A percentile compares a stretch with the other conserved stretches of the same genome.
Evolutionary conservation across 2,888 invertebrate species (phyloP).

Genomic region (Caradrina kadenii): DNA sequence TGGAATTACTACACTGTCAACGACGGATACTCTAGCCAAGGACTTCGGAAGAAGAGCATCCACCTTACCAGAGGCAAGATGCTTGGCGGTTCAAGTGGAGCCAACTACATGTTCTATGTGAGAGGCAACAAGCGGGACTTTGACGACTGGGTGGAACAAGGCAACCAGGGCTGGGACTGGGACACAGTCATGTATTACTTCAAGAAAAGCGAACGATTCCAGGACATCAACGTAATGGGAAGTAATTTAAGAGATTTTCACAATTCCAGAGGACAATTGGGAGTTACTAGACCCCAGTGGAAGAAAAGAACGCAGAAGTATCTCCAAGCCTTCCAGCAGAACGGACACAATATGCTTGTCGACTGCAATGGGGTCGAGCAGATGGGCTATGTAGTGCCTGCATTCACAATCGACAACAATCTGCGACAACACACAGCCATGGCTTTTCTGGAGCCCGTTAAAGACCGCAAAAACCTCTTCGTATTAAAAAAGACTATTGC

Average conservation of each 20-base stretch:
- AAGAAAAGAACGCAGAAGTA: constrained; percentile 77
- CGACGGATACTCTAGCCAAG: constrained; percentile 74
- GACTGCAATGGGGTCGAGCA: constrained; percentile 72
- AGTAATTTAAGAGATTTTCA: constrained; percentile 77
- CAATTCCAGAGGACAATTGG: constrained; percentile 67
- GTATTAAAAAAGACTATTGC: constrained; percentile 72
- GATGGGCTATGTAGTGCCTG: constrained; percentile 68
- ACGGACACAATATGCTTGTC: constrained; percentile 66
- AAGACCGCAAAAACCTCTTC: constrained; percentile 68
- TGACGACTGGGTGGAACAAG: constrained; percentile 87
- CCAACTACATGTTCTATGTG: constrained; percentile 92
- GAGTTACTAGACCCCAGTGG: constrained; percentile 74
- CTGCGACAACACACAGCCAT: constrained; percentile 71
- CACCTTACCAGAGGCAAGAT: constrained; percentile 91
- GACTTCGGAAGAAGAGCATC: constrained; percentile 64
- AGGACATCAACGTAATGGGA: constrained; percentile 58
- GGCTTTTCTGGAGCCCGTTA: constrained; percentile 69
- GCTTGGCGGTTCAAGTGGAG: constrained; percentile 92
- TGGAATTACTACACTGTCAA: constrained; percentile 74
- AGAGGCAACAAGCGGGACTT: constrained; percentile 92
- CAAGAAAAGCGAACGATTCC: constrained; percentile 73
- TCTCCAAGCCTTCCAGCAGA: constrained; percentile 69
- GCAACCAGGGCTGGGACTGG: constrained; percentile 87
- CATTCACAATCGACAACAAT: constrained; percentile 67
- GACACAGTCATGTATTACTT: constrained; percentile 72